Conservation (phyloP, 2,888 invertebrate genomes). For the Nudaria mundana region DNA sequence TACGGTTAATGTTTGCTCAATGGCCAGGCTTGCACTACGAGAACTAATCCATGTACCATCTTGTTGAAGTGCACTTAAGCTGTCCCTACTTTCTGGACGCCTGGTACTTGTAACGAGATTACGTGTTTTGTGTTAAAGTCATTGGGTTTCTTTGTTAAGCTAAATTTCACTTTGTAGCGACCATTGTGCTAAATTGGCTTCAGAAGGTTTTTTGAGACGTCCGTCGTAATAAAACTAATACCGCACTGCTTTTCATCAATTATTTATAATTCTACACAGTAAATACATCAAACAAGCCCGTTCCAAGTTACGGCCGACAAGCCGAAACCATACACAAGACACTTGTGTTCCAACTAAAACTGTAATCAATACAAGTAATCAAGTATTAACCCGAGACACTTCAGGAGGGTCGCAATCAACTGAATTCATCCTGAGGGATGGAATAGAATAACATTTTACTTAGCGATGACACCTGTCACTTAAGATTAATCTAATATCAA, state of each 20-base stretch:
- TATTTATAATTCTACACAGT: too few species aligned
- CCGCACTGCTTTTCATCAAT: too few species aligned
- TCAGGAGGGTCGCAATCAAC: constrained; percentile 21
- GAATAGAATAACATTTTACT: constrained; percentile 22
- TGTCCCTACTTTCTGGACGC: constrained; percentile 32
- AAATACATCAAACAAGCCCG: too few species aligned
- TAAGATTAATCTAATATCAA: not conserved
- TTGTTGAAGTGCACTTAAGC: constrained; percentile 39
- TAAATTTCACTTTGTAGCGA: too few species aligned
- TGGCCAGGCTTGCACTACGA: constrained; percentile 30
- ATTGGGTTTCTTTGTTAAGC: constrained; percentile 7
- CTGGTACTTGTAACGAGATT: constrained; percentile 35
- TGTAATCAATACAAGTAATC: constrained; percentile 2
- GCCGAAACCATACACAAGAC: too few species aligned
- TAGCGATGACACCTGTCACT: constrained; percentile 5
- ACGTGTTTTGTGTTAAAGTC: constrained; percentile 32
- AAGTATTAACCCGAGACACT: constrained; percentile 18
- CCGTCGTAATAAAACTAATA: too few species aligned
- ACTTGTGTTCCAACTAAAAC: not conserved
- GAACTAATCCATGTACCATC: constrained; percentile 35
- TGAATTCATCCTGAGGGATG: constrained; percentile 22
- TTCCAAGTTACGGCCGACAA: too few species aligned
- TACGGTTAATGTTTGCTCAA: constrained; percentile 26
- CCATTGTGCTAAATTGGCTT: not conserved
- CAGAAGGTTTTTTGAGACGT: too few species aligned